phyloP scores from a whole-genome alignment of 2,888 invertebrate species.

The Cryptocephalus moraei region DNA sequence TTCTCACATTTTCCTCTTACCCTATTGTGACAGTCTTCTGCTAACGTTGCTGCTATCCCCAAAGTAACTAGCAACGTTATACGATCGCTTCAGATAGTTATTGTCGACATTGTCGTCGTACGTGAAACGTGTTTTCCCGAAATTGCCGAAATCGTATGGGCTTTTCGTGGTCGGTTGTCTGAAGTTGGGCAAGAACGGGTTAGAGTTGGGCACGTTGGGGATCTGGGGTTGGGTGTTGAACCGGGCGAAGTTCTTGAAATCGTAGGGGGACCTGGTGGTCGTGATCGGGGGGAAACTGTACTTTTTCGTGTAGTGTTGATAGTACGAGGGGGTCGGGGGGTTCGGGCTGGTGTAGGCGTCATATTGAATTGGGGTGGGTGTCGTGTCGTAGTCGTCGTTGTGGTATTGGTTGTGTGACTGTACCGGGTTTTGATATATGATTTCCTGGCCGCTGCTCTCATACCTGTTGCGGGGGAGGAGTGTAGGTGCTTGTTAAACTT shows the following conservation, averaged over 20 bases:
- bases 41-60: slow-evolving; percentile 31
- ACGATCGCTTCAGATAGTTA: slow-evolving; percentile 40
- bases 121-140: slow-evolving; percentile 40
- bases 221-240: slow-evolving; percentile 12
- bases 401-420: slow-evolving; percentile 21
- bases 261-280: slow-evolving; percentile 31
- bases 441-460: slow-evolving; percentile 26
- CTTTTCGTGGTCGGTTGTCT: slow-evolving; percentile 46
- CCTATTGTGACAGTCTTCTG: slow-evolving; percentile 19
- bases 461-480: slow-evolving; percentile 24
- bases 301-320: slow-evolving; percentile 11
- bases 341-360: background rate
- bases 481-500: background rate
- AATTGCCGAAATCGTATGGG: slow-evolving; percentile 41
- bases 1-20: slow-evolving; percentile 14
- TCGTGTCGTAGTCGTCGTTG: slow-evolving; percentile 13
- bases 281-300: slow-evolving; percentile 24
- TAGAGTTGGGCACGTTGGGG: slow-evolving; percentile 35
- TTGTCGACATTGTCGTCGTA: slow-evolving; percentile 31
- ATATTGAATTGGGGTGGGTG: slow-evolving; percentile 1
- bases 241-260: slow-evolving; percentile 27
- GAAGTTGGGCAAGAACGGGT: slow-evolving; percentile 34
- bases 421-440: slow-evolving; percentile 16
- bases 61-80: slow-evolving; percentile 39
- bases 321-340: too few species aligned